These are phyloP conservation scores for Megaceryle alcyon DNA, from an alignment of 2,797 vertebrate genomes.

Conservation along the genomic window DNA sequence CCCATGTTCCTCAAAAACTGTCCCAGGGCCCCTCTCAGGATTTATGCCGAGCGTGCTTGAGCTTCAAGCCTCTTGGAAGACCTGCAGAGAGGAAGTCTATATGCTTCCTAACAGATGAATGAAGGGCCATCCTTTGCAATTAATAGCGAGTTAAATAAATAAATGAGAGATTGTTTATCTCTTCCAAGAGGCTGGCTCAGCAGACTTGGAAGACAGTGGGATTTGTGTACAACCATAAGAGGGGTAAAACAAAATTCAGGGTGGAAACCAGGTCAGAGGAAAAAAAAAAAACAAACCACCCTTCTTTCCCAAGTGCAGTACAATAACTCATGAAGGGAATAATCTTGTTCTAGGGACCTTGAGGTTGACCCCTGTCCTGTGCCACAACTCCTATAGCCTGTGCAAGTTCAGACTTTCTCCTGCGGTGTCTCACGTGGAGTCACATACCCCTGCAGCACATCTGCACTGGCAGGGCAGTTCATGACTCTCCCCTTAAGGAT, in stretches of 20 bases:
- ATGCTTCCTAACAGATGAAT: not conserved
- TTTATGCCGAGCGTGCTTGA: not conserved
- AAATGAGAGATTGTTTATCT: not conserved
- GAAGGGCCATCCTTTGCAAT: not conserved
- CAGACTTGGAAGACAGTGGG: not conserved
- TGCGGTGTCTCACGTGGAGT: fast-evolving
- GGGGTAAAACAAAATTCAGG: not conserved
- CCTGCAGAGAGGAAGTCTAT: not conserved
- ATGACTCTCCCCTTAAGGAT: not conserved
- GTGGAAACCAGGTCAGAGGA: not conserved
- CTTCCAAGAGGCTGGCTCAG: not conserved
- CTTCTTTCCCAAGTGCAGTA: not conserved
- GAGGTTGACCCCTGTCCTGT: not conserved
- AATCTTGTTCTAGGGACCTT: not conserved
- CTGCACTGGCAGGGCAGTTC: not conserved
- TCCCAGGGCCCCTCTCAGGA: conserved; percentile 12
- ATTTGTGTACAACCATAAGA: fast-evolving
- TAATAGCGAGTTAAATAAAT: not conserved
- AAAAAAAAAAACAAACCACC: not conserved
- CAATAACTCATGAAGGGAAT: not conserved
- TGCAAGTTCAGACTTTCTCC: not conserved
- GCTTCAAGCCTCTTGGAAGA: not conserved
- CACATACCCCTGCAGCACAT: fast-evolving
- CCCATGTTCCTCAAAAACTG: not conserved
- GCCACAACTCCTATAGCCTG: fast-evolving